Conservation (phyloP, 1,140 invertebrate genomes). For the Gryllus bimaculatus region DNA sequence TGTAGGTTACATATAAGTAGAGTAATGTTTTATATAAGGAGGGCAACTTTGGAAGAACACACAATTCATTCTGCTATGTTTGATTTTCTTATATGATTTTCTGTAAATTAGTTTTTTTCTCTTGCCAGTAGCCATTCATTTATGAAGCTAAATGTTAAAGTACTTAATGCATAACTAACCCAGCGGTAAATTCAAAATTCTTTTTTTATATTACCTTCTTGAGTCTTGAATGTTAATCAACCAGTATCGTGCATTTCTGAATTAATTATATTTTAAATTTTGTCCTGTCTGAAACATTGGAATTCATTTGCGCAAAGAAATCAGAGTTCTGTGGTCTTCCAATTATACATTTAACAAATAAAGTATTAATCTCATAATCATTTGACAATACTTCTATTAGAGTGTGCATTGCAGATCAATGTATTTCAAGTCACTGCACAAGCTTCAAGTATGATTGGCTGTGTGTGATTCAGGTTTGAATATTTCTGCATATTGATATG, state of each 20-base stretch:
- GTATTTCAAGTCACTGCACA: neutral
- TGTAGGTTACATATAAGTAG: neutral
- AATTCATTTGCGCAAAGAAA: neutral
- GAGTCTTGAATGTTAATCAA: too few relatives aligned
- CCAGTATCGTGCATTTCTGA: too few relatives aligned
- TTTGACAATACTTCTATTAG: neutral
- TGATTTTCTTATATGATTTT: too few relatives aligned
- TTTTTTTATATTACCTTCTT: too few relatives aligned
- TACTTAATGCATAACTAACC: too few relatives aligned
- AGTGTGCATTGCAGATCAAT: neutral
- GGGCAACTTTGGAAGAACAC: neutral
- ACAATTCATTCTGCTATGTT: neutral
- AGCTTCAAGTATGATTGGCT: neutral
- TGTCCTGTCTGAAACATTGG: too few relatives aligned
- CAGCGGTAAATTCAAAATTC: too few relatives aligned
- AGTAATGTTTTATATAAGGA: neutral
- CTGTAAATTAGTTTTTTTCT: too few relatives aligned
- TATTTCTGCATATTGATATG: neutral
- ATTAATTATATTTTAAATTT: too few relatives aligned
- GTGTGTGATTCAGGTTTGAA: constrained; percentile 4
- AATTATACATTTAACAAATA: neutral
- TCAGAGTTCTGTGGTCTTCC: neutral
- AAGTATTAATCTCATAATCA: constrained; percentile 1
- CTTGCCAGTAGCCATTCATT: too few relatives aligned
- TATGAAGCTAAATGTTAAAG: too few relatives aligned